Percentiles rank a stretch among this genome's conserved stretches.
Conservation (phyloP, 2,797 vertebrate species). For the Muscicapa comitata region DNA sequence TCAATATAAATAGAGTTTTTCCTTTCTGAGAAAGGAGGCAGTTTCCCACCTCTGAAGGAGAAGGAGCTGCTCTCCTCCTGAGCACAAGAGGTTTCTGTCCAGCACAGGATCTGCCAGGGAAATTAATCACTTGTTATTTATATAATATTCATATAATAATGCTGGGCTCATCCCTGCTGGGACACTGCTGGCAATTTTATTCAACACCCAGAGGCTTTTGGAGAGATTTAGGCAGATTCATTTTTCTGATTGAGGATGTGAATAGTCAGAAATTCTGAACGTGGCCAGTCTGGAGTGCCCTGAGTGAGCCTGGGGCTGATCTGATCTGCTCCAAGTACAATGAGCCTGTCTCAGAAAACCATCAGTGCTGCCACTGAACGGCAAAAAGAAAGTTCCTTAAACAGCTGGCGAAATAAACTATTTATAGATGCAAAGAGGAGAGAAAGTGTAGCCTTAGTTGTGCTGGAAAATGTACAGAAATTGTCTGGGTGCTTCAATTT, state of each 20-base stretch:
- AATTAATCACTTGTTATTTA: rapidly evolving
- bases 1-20: background rate
- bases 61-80: background rate
- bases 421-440: background rate
- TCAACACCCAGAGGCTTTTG: background rate
- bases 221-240: background rate
- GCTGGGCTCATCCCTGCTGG: background rate
- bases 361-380: background rate
- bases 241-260: background rate
- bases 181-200: background rate
- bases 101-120: background rate
- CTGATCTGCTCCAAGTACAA: background rate
- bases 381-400: background rate
- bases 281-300: background rate
- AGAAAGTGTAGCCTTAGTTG: background rate
- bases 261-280: background rate
- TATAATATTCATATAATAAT: rapidly evolving
- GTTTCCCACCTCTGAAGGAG: background rate
- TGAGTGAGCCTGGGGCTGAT: background rate
- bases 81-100: background rate
- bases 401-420: background rate
- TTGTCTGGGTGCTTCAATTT: background rate
- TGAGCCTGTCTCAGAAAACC: background rate
- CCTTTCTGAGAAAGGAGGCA: background rate
- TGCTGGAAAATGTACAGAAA: background rate